These are phyloP conservation scores for Araneus ventricosus DNA, from an alignment of 1,140 invertebrate species.

Conservation along the genomic window DNA sequence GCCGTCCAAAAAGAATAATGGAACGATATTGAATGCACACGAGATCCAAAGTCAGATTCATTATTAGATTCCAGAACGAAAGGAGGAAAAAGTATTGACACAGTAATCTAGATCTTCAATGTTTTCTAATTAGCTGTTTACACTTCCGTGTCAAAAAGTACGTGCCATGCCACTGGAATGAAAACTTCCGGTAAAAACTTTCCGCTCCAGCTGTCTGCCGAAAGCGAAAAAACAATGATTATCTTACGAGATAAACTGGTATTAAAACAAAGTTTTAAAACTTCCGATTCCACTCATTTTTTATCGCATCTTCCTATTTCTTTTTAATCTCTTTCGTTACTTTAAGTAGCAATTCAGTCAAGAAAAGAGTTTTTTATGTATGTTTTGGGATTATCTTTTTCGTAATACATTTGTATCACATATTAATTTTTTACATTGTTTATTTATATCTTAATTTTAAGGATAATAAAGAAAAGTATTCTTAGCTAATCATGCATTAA, in stretches of 20 bases:
- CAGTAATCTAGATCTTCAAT: constrained; percentile 50
- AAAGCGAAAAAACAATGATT: constrained; percentile 25
- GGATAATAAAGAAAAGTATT: neutral
- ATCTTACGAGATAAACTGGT: neutral
- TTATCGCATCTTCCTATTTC: neutral
- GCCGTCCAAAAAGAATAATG: constrained; percentile 24
- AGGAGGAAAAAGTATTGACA: constrained; percentile 47
- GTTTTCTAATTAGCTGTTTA: constrained; percentile 56
- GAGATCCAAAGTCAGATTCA: constrained; percentile 36
- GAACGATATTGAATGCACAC: constrained; percentile 25
- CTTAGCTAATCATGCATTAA: neutral
- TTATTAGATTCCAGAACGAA: constrained; percentile 53
- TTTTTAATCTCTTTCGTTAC: neutral
- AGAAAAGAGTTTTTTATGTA: neutral
- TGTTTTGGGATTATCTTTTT: neutral
- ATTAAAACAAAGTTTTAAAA: constrained; percentile 41
- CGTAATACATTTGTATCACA: neutral
- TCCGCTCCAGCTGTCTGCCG: constrained; percentile 11
- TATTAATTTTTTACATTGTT: neutral
- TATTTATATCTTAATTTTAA: neutral
- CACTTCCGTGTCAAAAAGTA: constrained; percentile 56
- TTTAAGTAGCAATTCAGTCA: neutral
- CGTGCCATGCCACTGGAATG: constrained; percentile 31
- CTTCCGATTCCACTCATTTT: constrained; percentile 23
- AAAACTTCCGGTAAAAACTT: constrained; percentile 51